A percentile compares a stretch with the other conserved stretches of the same genome.
Evolutionary conservation across 2,113 vertebrate species (phyloP).

Genomic region (Eretmodus cyanostictus): DNA sequence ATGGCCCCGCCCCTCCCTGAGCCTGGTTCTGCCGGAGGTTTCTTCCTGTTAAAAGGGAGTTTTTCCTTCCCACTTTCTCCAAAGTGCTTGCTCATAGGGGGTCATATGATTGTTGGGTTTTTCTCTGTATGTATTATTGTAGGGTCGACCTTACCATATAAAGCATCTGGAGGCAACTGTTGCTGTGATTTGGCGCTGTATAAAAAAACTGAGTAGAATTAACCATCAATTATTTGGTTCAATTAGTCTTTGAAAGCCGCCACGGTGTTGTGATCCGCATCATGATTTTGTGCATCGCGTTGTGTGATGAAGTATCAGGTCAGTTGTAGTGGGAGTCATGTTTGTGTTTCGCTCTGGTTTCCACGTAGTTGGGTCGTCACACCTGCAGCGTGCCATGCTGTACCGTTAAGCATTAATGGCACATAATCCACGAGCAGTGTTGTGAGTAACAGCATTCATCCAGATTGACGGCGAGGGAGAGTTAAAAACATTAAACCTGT

Average conservation of each 20-base stretch:
- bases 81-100: neutral
- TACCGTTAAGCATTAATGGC: neutral
- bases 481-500: neutral
- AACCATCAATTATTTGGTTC: neutral
- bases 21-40: rapidly evolving
- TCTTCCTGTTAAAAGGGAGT: neutral
- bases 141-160: rapidly evolving
- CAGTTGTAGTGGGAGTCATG: neutral
- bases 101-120: neutral
- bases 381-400: neutral
- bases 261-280: neutral
- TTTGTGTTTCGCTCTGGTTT: neutral
- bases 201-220: neutral
- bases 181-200: rapidly evolving
- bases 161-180: rapidly evolving
- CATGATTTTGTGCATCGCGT: neutral
- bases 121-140: neutral
- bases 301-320: neutral
- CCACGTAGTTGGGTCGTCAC: neutral
- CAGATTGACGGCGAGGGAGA: rapidly evolving
- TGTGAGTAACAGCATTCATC: neutral
- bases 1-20: neutral
- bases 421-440: neutral
- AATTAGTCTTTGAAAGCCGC: neutral
- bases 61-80: rapidly evolving